Base-by-base conservation (phyloP, 2,797 vertebrate genomes). In the Sternotherus odoratus region DNA sequence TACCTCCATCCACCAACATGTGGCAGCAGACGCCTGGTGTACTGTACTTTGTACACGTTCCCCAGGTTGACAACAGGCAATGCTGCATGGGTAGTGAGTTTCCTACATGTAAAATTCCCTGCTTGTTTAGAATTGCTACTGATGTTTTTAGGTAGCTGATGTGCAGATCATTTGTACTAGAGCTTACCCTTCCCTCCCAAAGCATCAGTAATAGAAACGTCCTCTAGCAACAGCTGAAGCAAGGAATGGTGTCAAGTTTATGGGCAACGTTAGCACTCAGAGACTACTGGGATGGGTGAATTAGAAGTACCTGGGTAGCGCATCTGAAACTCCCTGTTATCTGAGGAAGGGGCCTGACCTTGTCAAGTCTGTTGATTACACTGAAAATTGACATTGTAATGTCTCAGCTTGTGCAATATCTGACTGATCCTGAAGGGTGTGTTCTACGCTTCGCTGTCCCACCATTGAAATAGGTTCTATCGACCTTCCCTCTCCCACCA, bases 1-100 rank as follows among this genome's bases (percentile, higher is more conserved):
- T 90, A 53, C 87, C 78, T 26, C 4, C 57, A 82, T 1, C 90
- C 39, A 93, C 97, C 97, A 89, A 91, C 9, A 0, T 50, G 97
- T 95, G 97, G 97, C 97, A 97, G 96, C 93, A 97, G 86, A 90
- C 69, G 21, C 87, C 82, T 82, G 53, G 24, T 51, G 56, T 84
- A 82, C 87, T 46, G 60, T 5, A 46, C 79, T 50, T 54, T 74
- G 30, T 77, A 39, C 9, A 49, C 24, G 15, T 46, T n/a, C 53
- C 50, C 24, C 63, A 7, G 16, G 72, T 23, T 87, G 85, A 72
- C 12, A 28, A 48, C 72, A 90, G n/a, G 75, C 66, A n/a, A 2
- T 2, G 6, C 39, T 74, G 36, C 1, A 33, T 24, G 79, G 39
- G 28, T 26, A 56, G 36, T 19, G 17, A 43, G 12, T 39, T 82